Evolutionary conservation across 2,113 vertebrate species (phyloP).

Genomic region (Nanorana parkeri): DNA sequence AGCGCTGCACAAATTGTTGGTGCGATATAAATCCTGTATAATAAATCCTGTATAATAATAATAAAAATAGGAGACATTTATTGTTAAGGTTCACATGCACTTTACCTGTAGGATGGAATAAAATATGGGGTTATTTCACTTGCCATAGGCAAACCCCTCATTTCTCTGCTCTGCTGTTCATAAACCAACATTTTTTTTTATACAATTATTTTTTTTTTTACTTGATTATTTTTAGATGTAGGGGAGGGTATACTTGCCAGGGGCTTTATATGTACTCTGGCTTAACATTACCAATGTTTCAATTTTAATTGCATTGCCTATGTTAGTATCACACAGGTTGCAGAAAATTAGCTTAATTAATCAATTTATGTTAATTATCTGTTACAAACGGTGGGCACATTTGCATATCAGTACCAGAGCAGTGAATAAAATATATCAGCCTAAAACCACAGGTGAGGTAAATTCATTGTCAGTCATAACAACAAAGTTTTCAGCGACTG

Average conservation of each 20-base stretch:
- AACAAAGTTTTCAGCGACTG: background rate
- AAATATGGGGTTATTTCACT: no score
- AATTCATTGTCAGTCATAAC: background rate
- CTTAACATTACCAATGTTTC: slow-evolving; percentile 35
- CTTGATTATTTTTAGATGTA: slow-evolving; percentile 32
- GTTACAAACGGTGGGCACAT: slow-evolving; percentile 22
- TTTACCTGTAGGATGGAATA: no score
- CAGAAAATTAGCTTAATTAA: slow-evolving; percentile 50
- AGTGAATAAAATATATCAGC: slow-evolving; percentile 24
- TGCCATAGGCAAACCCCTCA: background rate
- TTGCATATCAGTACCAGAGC: slow-evolving; percentile 27
- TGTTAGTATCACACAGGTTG: slow-evolving; percentile 25
- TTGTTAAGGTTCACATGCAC: no score
- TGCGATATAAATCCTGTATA: no score
- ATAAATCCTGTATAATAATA: no score
- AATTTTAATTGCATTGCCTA: slow-evolving; percentile 41
- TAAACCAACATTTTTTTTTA: background rate
- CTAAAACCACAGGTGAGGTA: slow-evolving; percentile 23
- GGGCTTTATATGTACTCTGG: slow-evolving; percentile 12
- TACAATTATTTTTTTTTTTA: background rate
- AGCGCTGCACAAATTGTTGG: no score
- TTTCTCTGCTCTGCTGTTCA: background rate
- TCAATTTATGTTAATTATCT: slow-evolving; percentile 53
- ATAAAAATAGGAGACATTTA: no score
- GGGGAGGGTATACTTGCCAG: slow-evolving; percentile 5